Base-by-base conservation (phyloP, 2,113 vertebrate species). In the Scomber scombrus region DNA sequence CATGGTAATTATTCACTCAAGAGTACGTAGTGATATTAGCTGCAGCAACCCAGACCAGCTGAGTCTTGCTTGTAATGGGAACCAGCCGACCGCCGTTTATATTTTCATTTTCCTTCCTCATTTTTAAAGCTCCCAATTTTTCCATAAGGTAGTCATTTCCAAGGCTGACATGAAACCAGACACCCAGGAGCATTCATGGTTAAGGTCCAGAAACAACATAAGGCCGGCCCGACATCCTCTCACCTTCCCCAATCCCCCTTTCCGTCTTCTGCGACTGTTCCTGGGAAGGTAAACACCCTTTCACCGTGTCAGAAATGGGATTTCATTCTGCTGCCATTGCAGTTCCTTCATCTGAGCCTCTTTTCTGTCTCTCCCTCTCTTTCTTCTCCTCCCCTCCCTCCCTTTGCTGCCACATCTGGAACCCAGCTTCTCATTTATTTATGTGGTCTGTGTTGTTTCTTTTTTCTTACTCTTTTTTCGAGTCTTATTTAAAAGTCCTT, bases 381-480 rank as follows among this genome's bases (percentile, higher is more conserved):
- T 58, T 75, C 76, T 62, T 67, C 73, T 75, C 70, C 57, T 73
- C 56, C 78, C 80, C 87, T 58, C 70, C 81, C 80, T 70, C 71
- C 55, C 12, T 76, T 66, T 77, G 64, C 84, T 75, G 77, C 80
- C 87, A 95, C 95, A 95, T 95, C 95, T 95, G 95, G 94, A 95
- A 89, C 90, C 94, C 92, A 94, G 93, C 85, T 91, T 86, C 90
- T 85, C 85, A 85, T 93, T 93, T 94, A 95, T 94, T 94, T 92
- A 92, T 94, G 94, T 90, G 89, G 88, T 87, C 90, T 80, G 82
- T 92, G 84, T 91, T 92, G 90, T 84, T 87, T 85, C 67, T 75
- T 74, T 57, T 15, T 40, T 64, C 71, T 87, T 73, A 70, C 54
- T 68, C 51, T 72, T 91, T 90, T 81, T 86, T 47, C 73, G 78